Evolutionary conservation across 2,113 vertebrate genomes (phyloP), one percentile per base, ranked within the genome.

Genomic region (Ammodytes dubius): DNA sequence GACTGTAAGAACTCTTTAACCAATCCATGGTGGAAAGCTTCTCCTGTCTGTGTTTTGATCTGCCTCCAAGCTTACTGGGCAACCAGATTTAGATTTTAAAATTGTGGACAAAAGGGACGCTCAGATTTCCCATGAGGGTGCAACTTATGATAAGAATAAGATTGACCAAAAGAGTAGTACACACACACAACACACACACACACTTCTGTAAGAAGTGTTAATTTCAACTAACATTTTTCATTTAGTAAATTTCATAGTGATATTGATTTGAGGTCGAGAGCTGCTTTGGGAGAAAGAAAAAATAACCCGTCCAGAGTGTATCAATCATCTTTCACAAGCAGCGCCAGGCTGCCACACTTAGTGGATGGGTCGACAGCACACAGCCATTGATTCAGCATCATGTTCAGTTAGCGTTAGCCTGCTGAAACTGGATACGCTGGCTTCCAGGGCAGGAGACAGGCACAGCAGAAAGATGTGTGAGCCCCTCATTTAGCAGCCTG

Each of bases 301-400:
- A 75, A 54, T 67, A 71, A 63, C 72, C 53, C 54, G 56, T 79
- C 19, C 74, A 42, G 40, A 61, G 17, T 5, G 43, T 15, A 35
- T 75, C 57, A 80, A 52, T 81, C 75, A 79, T 81, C 77, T 71
- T 79, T 77, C 65, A 70, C 42, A 27, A 15, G 13, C 37, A 65
- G 59, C 27, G 6, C 67, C 53, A 37, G 46, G 60, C 85, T 75
- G 73, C 72, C 58, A 64, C 42, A 9, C 46, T 56, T 9, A 67
- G 70, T 2, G 15, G 66, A 71, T 13, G 75, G 37, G 50, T 56
- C 69, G 57, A 69, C 27, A 35, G 82, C 73, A 9, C 49, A 2
- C 10, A 4, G 7, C 56, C 5, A 90, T 88, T 83, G 81, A 90
- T 88, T 91, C 79, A 81, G 83, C 79, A 74, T 87, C 82, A 10